These are phyloP conservation scores for Halocynthia roretzi DNA, from an alignment of 23 tunicate genomes.

Conservation along the genomic window DNA sequence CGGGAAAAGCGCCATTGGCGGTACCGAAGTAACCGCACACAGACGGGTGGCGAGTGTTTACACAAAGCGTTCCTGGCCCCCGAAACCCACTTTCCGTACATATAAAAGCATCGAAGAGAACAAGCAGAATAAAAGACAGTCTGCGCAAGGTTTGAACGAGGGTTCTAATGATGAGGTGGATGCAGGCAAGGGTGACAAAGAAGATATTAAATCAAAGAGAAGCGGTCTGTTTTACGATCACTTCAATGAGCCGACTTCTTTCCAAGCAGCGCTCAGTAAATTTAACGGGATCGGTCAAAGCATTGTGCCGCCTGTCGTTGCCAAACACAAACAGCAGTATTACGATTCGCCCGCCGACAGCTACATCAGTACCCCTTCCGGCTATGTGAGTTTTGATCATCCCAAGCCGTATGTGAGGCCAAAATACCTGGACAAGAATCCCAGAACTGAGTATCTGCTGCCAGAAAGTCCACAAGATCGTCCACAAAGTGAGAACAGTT, in stretches of 20 bases:
- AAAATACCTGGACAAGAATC: slow-evolving; percentile 3
- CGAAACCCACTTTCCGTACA: background rate
- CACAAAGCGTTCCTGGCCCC: slow-evolving; percentile 8
- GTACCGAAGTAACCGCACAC: background rate
- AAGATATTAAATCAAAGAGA: background rate
- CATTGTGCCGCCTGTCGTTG: background rate
- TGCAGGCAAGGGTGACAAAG: background rate
- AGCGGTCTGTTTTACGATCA: slow-evolving; percentile 12
- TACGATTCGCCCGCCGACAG: slow-evolving; percentile 21
- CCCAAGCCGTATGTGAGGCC: slow-evolving; percentile 26
- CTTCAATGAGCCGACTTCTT: slow-evolving; percentile 8
- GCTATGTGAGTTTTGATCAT: slow-evolving; percentile 23
- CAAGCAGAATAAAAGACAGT: background rate
- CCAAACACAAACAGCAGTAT: background rate
- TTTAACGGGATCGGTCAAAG: slow-evolving; percentile 1
- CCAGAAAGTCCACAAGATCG: background rate
- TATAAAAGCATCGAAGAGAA: slow-evolving; percentile 12
- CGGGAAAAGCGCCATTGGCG: background rate
- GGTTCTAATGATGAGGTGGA: background rate
- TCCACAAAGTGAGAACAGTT: slow-evolving; percentile 23
- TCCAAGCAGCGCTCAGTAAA: background rate
- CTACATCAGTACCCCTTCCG: background rate
- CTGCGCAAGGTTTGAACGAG: too few species aligned
- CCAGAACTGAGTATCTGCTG: background rate
- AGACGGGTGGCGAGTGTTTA: slow-evolving; percentile 1